Evolutionary conservation across 1,140 invertebrate genomes (phyloP), one percentile per base, ranked within the genome.

Genomic region (Melitaea cinxia): DNA sequence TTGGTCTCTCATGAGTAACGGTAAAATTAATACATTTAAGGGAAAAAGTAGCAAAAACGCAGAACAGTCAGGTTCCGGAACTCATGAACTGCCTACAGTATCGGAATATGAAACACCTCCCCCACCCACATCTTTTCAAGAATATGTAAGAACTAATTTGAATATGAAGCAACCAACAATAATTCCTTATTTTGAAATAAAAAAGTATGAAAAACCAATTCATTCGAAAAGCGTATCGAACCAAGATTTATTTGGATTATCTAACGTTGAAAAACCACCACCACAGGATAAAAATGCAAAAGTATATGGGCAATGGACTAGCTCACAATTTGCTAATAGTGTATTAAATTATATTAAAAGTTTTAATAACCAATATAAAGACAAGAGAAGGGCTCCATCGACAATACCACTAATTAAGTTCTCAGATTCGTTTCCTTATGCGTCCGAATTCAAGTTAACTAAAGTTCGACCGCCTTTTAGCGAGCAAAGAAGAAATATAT

Each of bases 281-380:
- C 69, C 75, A 10, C 23, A 68, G 4, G 50, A 75, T 4, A 70
- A 68, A 33, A 71, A 83, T 65, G 61, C 50, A 10, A 82, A 81
- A 69, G 73, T 83, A 6, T 85, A 88, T 33, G 81, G 81, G 23
- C 80, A 90, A 66, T 85, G 83, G 82, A 78, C 79, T 12, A 81
- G 78, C 69, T 80, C 82, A 12, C 82, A 85, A 68, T 85, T 85
- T 69, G 84, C 84, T 5, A 80, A 75, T 23, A 86, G 54, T 53
- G 85, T 88, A 6, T 74, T 88, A 67, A 88, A 84, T 73, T 85
- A 83, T 72, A 54, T 90, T 7, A 90, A 87, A 77, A 82, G 65
- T 47, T 77, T 80, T 7, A 85, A 82, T 57, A 73, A 77, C 54
- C 70, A 79, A 26, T 68, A 75, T 30, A 82, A 61, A 63, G 70